Percentiles rank a stretch among this genome's conserved stretches.
Conservation (phyloP, 2,888 invertebrate genomes). For the Limnephilus auricula region DNA sequence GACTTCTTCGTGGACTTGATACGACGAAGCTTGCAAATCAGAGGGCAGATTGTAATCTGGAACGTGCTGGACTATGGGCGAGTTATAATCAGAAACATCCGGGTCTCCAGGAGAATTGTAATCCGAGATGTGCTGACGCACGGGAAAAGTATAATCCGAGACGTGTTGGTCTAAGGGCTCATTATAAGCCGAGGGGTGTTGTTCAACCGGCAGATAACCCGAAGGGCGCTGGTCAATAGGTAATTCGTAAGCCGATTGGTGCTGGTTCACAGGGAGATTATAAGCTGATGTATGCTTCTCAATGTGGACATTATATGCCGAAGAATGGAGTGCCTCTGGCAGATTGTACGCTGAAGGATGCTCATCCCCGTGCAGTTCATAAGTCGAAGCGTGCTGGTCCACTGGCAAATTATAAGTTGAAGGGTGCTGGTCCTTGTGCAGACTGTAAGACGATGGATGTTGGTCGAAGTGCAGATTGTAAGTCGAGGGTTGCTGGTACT, state of each 20-base stretch:
- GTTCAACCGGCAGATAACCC: neutral
- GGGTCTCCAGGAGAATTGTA: neutral
- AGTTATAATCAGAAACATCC: neutral
- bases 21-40: neutral
- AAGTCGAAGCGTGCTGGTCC: neutral
- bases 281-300: neutral
- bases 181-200: neutral
- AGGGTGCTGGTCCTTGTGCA: neutral
- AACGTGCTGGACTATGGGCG: neutral
- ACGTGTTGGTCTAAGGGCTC: neutral
- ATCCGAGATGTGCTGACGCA: neutral
- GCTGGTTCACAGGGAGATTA: neutral
- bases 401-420: neutral
- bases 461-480: neutral
- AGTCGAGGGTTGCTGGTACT: neutral
- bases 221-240: neutral
- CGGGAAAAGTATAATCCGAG: neutral
- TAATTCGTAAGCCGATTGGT: neutral
- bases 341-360: neutral
- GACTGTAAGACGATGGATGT: neutral
- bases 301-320: neutral
- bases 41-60: neutral
- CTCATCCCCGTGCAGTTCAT: neutral
- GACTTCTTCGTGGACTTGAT: conserved; percentile 2
- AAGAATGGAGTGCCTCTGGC: neutral